Conservation (phyloP, 2,888 invertebrate species). For the Apodemia duryi region DNA sequence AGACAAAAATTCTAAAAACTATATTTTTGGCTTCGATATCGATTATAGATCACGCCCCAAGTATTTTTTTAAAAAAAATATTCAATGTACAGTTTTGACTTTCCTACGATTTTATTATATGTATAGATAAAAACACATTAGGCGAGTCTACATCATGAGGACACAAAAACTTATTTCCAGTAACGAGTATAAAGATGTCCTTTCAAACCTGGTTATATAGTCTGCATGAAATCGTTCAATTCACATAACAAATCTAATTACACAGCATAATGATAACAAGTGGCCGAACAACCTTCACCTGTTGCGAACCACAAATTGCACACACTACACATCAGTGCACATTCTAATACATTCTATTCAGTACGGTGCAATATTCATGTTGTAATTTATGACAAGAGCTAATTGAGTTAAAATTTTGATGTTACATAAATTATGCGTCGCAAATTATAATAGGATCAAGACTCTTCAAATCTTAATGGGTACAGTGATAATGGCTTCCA, state of each 20-base stretch:
- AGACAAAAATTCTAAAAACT: too few species aligned
- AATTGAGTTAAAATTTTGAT: constrained; percentile 15
- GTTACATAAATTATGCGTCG: constrained; percentile 2
- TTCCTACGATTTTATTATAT: too few species aligned
- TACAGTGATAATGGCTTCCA: too few species aligned
- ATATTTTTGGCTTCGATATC: too few species aligned
- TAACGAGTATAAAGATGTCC: not conserved
- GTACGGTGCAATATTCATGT: constrained; percentile 23
- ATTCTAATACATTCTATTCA: constrained; percentile 30
- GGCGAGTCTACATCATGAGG: too few species aligned
- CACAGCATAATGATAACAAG: constrained; percentile 15
- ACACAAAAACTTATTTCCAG: too few species aligned
- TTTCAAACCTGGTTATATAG: not conserved
- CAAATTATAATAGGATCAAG: constrained; percentile 6
- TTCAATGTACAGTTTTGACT: too few species aligned
- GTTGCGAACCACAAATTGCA: constrained; percentile 22
- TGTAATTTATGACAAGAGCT: constrained; percentile 16
- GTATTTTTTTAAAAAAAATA: too few species aligned
- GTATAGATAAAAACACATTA: too few species aligned
- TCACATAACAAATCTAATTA: constrained; percentile 22
- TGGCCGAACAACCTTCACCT: constrained; percentile 26
- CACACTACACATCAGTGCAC: constrained; percentile 22
- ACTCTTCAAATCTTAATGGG: not conserved
- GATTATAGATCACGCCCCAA: too few species aligned
- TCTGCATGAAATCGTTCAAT: not conserved